Evolutionary conservation across 2,797 vertebrate species (phyloP).

Genomic region (Neostethus bicornis): DNA sequence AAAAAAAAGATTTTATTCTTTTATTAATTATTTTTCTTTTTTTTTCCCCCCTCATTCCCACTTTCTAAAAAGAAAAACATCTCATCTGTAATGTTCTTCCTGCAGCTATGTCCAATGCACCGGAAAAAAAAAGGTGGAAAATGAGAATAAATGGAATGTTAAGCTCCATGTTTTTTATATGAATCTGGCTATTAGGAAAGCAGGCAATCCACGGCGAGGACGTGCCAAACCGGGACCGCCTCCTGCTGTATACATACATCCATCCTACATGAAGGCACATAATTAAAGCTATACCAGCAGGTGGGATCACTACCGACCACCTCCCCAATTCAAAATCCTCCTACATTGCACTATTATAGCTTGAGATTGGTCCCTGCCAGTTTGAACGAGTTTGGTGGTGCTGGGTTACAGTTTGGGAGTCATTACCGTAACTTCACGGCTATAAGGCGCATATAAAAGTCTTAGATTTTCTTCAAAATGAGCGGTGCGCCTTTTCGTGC

Average conservation of each 20-base stretch:
- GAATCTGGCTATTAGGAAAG: slow-evolving; percentile 35
- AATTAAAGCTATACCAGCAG: not conserved
- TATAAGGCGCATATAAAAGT: no score
- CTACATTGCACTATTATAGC: slow-evolving; percentile 39
- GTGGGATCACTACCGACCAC: not conserved
- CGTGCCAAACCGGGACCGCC: no score
- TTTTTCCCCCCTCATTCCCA: slow-evolving; percentile 3
- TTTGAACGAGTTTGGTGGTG: slow-evolving; percentile 29
- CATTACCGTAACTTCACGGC: no score
- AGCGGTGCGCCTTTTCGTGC: no score
- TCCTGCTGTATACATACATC: no score
- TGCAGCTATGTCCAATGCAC: slow-evolving; percentile 52
- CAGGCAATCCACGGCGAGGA: slow-evolving; percentile 22
- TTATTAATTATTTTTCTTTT: slow-evolving; percentile 36
- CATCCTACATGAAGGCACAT: slow-evolving; percentile 73
- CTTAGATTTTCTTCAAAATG: no score
- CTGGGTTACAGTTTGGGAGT: slow-evolving; percentile 36
- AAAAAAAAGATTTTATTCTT: slow-evolving; percentile 60
- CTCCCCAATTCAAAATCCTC: slow-evolving; percentile 16
- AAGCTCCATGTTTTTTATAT: slow-evolving; percentile 13
- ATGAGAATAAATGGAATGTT: slow-evolving; percentile 65
- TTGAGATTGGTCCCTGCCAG: slow-evolving; percentile 51
- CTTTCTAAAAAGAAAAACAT: slow-evolving; percentile 18
- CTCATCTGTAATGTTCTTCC: slow-evolving; percentile 37
- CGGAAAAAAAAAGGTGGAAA: slow-evolving; percentile 49